A percentile compares a stretch with the other conserved stretches of the same genome.
Evolutionary conservation across 2,888 invertebrate species (phyloP).

Genomic region (Horisme vitalbata): DNA sequence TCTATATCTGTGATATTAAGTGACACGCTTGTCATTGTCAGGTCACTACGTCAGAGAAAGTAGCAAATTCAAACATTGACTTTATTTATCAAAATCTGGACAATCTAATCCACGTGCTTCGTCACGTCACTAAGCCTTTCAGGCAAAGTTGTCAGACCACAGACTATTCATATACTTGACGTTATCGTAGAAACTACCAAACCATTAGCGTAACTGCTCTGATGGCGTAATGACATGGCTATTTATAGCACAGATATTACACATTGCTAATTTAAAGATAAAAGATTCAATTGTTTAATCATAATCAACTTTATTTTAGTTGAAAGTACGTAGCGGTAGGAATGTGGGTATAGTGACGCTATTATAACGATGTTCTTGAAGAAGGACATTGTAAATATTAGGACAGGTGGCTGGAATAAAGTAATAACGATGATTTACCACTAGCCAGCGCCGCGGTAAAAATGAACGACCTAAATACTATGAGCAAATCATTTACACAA

Average conservation of each 20-base stretch:
- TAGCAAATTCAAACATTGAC: slow-evolving; percentile 22
- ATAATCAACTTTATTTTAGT: background rate
- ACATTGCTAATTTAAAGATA: slow-evolving; percentile 34
- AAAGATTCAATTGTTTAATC: slow-evolving; percentile 3
- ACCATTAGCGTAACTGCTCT: slow-evolving; percentile 59
- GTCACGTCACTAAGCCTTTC: slow-evolving; percentile 62
- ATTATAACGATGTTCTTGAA: no score
- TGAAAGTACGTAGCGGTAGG: no score
- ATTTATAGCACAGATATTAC: slow-evolving; percentile 36
- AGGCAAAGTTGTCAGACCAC: slow-evolving; percentile 60
- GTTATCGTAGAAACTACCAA: slow-evolving; percentile 68
- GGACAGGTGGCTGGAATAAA: no score
- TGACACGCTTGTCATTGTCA: slow-evolving; percentile 7
- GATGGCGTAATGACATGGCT: slow-evolving; percentile 43
- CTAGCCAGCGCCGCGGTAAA: no score
- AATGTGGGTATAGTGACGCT: no score
- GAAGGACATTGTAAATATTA: no score
- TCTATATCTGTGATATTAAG: background rate
- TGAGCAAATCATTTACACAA: no score
- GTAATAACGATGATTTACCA: no score
- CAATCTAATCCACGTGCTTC: slow-evolving; percentile 52
- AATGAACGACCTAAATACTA: no score
- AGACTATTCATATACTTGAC: slow-evolving; percentile 69
- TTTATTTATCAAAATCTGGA: slow-evolving; percentile 58
- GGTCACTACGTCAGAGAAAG: background rate